Percentiles rank a stretch among this genome's conserved stretches.
Evolutionary conservation across 2,888 invertebrate species (phyloP).

Genomic region (Epistrophe grossulariae): DNA sequence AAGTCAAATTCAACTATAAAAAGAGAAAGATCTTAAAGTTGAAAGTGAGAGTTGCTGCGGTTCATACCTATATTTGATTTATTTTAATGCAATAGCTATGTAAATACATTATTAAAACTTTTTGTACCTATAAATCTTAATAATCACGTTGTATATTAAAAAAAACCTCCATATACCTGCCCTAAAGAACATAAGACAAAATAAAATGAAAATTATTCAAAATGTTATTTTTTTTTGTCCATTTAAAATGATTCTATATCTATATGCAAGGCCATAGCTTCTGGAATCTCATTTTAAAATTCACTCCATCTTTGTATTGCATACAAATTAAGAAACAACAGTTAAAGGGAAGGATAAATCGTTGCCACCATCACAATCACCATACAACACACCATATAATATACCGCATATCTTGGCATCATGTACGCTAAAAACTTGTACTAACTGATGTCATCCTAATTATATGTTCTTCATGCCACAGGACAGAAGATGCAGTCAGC

Average conservation of each 20-base stretch:
- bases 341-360: slow-evolving; percentile 41
- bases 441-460: slow-evolving; percentile 72
- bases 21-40: not conserved
- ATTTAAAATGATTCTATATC: not conserved
- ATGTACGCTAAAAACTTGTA: slow-evolving; percentile 61
- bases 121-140: too few relatives aligned
- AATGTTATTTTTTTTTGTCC: not conserved
- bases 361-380: not conserved
- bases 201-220: not conserved
- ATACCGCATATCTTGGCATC: slow-evolving; percentile 22
- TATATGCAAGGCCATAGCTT: not conserved
- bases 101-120: too few relatives aligned
- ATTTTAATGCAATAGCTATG: too few relatives aligned
- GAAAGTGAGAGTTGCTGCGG: slow-evolving; percentile 38
- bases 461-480: slow-evolving; percentile 66
- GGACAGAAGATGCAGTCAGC: slow-evolving; percentile 45
- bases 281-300: slow-evolving; percentile 16
- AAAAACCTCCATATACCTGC: not conserved
- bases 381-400: not conserved
- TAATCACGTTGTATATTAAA: not conserved
- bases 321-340: slow-evolving; percentile 74
- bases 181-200: not conserved
- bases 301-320: slow-evolving; percentile 49
- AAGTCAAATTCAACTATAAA: not conserved
- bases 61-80: not conserved